phyloP scores from a whole-genome alignment of 2,888 invertebrate genomes.

The Cetonia aurata region DNA sequence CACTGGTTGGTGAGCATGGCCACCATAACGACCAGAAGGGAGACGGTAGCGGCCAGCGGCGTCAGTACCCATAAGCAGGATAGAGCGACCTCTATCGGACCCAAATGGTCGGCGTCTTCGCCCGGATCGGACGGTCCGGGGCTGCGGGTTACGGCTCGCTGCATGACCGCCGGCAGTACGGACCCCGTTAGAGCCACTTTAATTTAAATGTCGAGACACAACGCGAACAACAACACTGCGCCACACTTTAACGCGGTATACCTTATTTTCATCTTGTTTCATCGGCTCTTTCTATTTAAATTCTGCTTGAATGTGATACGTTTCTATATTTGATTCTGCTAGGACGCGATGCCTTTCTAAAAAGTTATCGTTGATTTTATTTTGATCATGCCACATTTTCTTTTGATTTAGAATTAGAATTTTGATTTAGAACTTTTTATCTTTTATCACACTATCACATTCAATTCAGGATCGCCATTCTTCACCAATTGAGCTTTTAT shows the following conservation, averaged over 20 bases:
- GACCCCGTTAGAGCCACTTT: slow-evolving; percentile 40
- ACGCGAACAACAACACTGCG: slow-evolving; percentile 16
- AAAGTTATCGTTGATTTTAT: no score
- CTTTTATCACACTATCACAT: no score
- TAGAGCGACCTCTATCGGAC: slow-evolving; percentile 72
- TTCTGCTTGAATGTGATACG: background rate
- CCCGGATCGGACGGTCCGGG: slow-evolving; percentile 54
- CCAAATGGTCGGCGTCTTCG: slow-evolving; percentile 56
- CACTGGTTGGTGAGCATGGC: slow-evolving; percentile 86
- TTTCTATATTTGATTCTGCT: slow-evolving; percentile 5
- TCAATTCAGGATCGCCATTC: no score
- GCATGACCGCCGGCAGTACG: slow-evolving; percentile 52
- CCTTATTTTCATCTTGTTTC: slow-evolving; percentile 10
- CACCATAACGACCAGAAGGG: slow-evolving; percentile 78
- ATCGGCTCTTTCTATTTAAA: slow-evolving; percentile 6
- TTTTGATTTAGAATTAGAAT: no score
- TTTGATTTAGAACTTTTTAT: no score
- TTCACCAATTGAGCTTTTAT: no score
- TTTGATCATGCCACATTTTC: no score
- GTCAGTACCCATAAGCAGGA: slow-evolving; percentile 75
- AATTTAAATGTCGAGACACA: background rate
- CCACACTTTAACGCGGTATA: slow-evolving; percentile 2
- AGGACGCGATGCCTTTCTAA: no score
- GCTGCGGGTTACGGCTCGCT: slow-evolving; percentile 58
- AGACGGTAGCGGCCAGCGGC: slow-evolving; percentile 78